Conservation (phyloP, 2,888 invertebrate species). For the Drosophila neonasuta region DNA sequence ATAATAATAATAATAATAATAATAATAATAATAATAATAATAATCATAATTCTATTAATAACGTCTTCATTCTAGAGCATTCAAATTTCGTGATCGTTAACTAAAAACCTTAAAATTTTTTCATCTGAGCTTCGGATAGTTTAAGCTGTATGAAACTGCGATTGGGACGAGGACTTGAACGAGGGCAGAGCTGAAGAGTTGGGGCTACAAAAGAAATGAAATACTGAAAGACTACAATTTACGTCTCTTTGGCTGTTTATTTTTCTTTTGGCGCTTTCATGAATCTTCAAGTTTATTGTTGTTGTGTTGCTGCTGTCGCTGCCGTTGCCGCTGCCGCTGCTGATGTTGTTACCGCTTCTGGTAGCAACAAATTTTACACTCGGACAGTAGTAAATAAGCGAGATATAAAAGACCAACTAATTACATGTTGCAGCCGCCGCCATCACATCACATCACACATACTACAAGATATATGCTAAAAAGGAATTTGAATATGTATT, state of each 20-base stretch:
- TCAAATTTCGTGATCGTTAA: conserved; percentile 1
- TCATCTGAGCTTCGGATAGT: conserved; percentile 46
- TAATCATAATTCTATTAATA: no score
- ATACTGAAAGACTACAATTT: conserved; percentile 72
- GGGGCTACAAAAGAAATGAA: conserved; percentile 68
- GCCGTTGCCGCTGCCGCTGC: conserved; percentile 26
- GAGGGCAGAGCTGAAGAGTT: not conserved
- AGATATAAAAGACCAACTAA: conserved; percentile 74
- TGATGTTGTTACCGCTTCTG: conserved; percentile 44
- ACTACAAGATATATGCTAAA: conserved; percentile 36
- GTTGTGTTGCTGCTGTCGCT: conserved; percentile 51
- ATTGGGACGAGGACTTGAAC: not conserved
- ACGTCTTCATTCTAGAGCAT: conserved; percentile 12
- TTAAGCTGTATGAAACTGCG: conserved; percentile 36
- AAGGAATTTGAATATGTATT: conserved; percentile 53
- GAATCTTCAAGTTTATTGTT: conserved; percentile 76
- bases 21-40: no score
- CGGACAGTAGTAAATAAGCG: conserved; percentile 70
- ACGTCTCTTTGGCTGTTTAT: conserved; percentile 69
- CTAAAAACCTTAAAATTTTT: conserved; percentile 1
- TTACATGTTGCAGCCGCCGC: conserved; percentile 70
- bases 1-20: no score
- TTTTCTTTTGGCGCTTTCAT: conserved; percentile 73
- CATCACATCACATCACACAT: conserved; percentile 22
- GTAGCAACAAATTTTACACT: conserved; percentile 70